A percentile compares a stretch with the other conserved stretches of the same genome.
phyloP scores from a whole-genome alignment of 2,113 vertebrate species.

The Boulengerochromis microlepis region DNA sequence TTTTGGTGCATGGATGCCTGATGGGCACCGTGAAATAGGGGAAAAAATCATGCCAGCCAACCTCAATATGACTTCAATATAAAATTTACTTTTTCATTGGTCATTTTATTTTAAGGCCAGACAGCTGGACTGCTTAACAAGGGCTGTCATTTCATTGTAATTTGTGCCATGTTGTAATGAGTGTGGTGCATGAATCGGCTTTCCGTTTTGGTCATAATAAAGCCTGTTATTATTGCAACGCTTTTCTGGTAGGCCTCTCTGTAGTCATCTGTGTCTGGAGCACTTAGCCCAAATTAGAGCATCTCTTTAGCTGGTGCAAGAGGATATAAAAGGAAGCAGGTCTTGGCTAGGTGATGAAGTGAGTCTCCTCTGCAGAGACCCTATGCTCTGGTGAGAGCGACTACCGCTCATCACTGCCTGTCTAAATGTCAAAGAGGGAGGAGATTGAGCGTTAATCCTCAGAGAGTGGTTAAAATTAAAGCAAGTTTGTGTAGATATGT shows the following conservation, averaged over 20 bases:
- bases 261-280: slow-evolving; percentile 26
- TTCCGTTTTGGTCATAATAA: slow-evolving; percentile 1
- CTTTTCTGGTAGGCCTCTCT: not conserved
- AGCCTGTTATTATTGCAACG: slow-evolving; percentile 39
- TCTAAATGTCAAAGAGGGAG: slow-evolving; percentile 3
- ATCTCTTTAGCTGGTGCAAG: slow-evolving; percentile 22
- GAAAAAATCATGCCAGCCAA: not conserved
- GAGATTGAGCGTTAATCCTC: not conserved
- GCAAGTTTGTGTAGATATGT: not conserved
- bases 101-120: slow-evolving; percentile 25
- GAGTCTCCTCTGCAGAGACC: slow-evolving; percentile 12
- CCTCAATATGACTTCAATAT: not conserved
- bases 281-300: slow-evolving; percentile 39
- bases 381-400: not conserved
- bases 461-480: slow-evolving; percentile 30
- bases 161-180: slow-evolving; percentile 27
- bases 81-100: not conserved
- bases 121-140: slow-evolving; percentile 4
- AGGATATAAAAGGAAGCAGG: slow-evolving; percentile 59
- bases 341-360: slow-evolving; percentile 29
- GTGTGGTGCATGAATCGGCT: not conserved
- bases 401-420: not conserved
- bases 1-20: slow-evolving; percentile 7
- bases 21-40: not conserved
- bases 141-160: slow-evolving; percentile 25